These are phyloP conservation scores for Malurus melanocephalus DNA, from an alignment of 2,113 vertebrate species.

Conservation along the genomic window DNA sequence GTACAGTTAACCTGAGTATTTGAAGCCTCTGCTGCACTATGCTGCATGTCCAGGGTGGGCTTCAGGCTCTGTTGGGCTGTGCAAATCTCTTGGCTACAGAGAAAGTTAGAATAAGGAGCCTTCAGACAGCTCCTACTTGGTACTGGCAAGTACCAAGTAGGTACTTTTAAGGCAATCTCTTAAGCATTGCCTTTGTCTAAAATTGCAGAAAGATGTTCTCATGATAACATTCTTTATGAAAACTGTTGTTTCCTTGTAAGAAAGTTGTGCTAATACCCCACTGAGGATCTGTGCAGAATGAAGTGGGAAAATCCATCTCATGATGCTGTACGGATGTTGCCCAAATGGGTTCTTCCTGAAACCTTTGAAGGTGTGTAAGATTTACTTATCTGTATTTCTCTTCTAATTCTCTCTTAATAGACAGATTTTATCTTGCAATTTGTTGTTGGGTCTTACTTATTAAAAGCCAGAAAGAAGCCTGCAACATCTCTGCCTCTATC, in stretches of 20 bases:
- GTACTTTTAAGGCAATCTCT: too few relatives aligned
- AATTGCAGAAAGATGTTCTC: neutral
- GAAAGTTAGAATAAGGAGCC: neutral
- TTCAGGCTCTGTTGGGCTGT: neutral
- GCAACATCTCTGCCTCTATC: neutral
- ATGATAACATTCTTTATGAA: rapidly evolving
- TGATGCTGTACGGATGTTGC: neutral
- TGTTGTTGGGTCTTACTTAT: neutral
- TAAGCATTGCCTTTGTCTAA: neutral
- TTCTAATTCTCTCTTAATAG: neutral
- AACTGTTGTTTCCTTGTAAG: neutral
- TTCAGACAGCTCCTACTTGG: neutral
- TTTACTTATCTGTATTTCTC: neutral
- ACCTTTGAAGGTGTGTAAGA: neutral
- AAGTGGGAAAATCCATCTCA: neutral
- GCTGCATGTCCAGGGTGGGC: rapidly evolving
- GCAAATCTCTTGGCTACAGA: neutral
- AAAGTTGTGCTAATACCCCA: neutral
- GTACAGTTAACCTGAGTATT: neutral
- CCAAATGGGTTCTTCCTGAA: rapidly evolving
- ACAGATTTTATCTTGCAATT: neutral
- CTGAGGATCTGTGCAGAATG: rapidly evolving
- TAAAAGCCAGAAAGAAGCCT: neutral
- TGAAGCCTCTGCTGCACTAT: neutral
- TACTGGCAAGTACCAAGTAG: rapidly evolving